Percentiles rank a stretch among this genome's conserved stretches.
These are phyloP conservation scores for Manacus vitellinus DNA, from an alignment of 2,113 vertebrate species.

Conservation along the genomic window DNA sequence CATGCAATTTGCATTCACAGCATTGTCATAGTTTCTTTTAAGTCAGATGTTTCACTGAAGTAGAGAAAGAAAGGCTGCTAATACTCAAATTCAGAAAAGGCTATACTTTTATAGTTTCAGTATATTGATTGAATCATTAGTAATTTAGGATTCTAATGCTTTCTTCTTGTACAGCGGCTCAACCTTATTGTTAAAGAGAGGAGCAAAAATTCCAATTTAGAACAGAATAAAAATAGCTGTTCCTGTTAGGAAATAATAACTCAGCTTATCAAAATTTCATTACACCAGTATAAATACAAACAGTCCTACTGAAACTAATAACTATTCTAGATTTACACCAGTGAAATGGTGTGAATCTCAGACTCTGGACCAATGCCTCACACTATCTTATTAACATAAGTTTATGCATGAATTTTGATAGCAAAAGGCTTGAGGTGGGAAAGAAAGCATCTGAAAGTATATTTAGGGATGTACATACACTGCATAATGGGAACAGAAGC, in stretches of 20 bases:
- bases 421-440: background rate
- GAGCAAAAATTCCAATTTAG: background rate
- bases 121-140: background rate
- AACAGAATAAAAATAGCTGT: background rate
- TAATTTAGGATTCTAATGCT: background rate
- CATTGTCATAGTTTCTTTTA: background rate
- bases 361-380: background rate
- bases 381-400: background rate
- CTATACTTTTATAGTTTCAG: background rate
- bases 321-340: background rate
- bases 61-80: background rate
- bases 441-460: background rate
- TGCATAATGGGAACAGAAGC: background rate
- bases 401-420: background rate
- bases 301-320: background rate
- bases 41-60: background rate
- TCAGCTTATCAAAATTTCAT: background rate
- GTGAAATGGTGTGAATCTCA: background rate
- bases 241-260: background rate
- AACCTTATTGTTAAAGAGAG: background rate
- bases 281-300: background rate
- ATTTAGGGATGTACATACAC: background rate
- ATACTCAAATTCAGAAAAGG: background rate
- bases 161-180: rapidly evolving
- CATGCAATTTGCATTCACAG: background rate